Evolutionary conservation across 2,113 vertebrate genomes (phyloP).

Genomic region (Triplophysa dalaica): DNA sequence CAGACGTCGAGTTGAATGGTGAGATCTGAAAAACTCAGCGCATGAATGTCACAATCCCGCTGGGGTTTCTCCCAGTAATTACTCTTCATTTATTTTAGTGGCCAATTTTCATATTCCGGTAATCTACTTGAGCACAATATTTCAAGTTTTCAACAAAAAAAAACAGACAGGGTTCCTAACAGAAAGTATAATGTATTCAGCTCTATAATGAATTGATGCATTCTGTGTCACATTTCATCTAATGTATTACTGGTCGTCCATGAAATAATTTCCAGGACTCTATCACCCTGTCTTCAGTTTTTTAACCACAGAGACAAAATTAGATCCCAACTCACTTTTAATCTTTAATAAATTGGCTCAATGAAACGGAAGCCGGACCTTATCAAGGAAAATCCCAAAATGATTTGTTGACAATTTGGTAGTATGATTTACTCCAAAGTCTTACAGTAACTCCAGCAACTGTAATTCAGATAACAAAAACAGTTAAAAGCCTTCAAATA

Average conservation of each 20-base stretch:
- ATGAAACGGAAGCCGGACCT: not conserved
- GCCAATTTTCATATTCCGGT: conserved; percentile 12
- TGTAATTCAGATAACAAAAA: not conserved
- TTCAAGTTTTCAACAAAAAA: not conserved
- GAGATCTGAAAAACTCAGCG: not conserved
- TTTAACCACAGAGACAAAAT: not conserved
- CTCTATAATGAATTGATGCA: not conserved
- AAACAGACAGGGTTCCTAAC: not conserved
- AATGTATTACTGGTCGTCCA: not conserved
- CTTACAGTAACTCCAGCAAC: conserved; percentile 13
- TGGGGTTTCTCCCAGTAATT: conserved; percentile 23
- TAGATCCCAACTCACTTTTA: not conserved
- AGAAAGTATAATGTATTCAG: not conserved
- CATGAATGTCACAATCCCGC: not conserved
- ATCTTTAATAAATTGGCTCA: not conserved
- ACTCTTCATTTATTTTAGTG: not conserved
- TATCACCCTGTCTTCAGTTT: not conserved
- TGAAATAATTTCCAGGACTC: not conserved
- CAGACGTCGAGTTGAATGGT: conserved; percentile 4
- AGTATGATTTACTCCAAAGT: not conserved
- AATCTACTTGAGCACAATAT: conserved; percentile 11
- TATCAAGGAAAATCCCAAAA: not conserved
- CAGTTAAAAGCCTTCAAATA: not conserved
- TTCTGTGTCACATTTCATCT: not conserved
- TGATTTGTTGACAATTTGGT: not conserved